phyloP scores from a whole-genome alignment of 2,888 invertebrate species.

The Ennomos quercinarius region DNA sequence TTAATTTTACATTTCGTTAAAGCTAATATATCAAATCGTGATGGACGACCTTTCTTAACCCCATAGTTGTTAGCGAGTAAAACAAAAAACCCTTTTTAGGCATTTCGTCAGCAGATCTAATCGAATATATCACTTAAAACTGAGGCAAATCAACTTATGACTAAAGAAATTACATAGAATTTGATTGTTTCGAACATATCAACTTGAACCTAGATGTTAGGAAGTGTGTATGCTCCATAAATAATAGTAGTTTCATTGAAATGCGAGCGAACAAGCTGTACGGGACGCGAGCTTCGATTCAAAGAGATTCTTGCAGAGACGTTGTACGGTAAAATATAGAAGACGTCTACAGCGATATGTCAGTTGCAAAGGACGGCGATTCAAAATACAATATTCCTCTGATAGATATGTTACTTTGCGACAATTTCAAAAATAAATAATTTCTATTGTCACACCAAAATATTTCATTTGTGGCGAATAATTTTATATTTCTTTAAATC shows the following conservation, averaged over 20 bases:
- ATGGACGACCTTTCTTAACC: too few species aligned
- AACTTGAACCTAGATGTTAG: conserved; percentile 29
- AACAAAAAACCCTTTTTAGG: too few species aligned
- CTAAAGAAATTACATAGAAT: background rate
- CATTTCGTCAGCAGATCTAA: too few species aligned
- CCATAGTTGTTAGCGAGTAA: too few species aligned
- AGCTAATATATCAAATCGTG: too few species aligned
- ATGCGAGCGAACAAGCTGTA: conserved; percentile 23
- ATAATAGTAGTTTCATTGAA: conserved; percentile 14
- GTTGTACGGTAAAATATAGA: conserved; percentile 41
- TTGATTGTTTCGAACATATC: conserved; percentile 14
- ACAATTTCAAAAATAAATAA: conserved; percentile 45
- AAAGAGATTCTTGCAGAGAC: conserved; percentile 50
- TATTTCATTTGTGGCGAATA: conserved; percentile 37
- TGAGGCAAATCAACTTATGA: too few species aligned
- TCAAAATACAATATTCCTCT: conserved; percentile 38
- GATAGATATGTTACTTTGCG: conserved; percentile 53
- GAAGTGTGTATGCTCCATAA: conserved; percentile 35
- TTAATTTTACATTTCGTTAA: too few species aligned
- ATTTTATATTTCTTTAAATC: conserved; percentile 28
- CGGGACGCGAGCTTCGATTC: conserved; percentile 10
- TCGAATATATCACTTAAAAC: too few species aligned
- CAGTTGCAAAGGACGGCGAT: conserved; percentile 44
- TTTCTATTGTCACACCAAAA: conserved; percentile 47
- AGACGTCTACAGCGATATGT: conserved; percentile 71